Evolutionary conservation across 1,140 invertebrate species (phyloP), one percentile per base, ranked within the genome.

Genomic region (Eupristina koningsbergeri): DNA sequence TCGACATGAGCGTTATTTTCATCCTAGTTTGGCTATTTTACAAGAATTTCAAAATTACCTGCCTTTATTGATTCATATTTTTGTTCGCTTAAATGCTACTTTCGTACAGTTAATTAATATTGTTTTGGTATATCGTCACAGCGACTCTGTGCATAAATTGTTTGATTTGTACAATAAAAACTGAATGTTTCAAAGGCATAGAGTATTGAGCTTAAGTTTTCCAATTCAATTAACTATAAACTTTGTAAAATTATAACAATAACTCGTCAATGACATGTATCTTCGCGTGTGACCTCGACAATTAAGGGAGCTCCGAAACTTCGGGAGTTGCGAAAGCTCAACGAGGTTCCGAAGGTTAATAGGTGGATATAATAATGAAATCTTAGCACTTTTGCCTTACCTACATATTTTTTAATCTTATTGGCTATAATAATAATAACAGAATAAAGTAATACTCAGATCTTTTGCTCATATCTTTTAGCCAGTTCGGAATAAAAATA

Each of bases 121-220:
- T 88, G 89, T 90, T 92, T 92, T 92, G 91, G 91, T 92, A 92
- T 92, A 91, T 91, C 89, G 88, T 92, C 91, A 92, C 91, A 92
- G 91, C 91, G 88, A 89, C 86, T 91, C 90, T 91, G 89, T 91
- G 89, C 87, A 87, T 90, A 86, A 89, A 88, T 89, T 87, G 82
- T 90, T 91, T 90, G 88, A 90, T 90, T 91, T 87, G 87, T 91
- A 90, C 90, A 71, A 71, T 71, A 71, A 71, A 26, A 41, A 71
- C 26, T 41, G 36, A 3, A 26, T 31, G 6, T 31, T 71, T 41
- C 19, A 41, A 41, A 41, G 17, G 22, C 11, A 11, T 9, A 71
- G 15, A 17, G 9, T 17, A 36, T 36, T 39, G 17, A 34, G 64
- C 31, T 19, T 17, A 67, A 67, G 22, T 36, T n/a, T 39, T 41